These are phyloP conservation scores for Orchestia grillus DNA, from an alignment of 1,140 invertebrate species.

Conservation along the genomic window DNA sequence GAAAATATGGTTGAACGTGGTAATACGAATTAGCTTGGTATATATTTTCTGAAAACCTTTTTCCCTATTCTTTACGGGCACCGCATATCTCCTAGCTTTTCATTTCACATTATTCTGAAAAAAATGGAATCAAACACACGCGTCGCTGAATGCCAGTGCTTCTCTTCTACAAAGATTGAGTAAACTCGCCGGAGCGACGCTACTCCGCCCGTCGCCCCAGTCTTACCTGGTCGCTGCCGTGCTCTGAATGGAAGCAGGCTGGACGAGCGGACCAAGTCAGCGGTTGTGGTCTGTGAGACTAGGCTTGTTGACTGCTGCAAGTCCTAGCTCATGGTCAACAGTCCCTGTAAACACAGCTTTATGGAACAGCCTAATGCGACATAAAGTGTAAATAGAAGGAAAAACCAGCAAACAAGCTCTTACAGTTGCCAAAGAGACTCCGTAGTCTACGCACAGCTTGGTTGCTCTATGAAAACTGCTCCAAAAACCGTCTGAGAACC, in stretches of 20 bases:
- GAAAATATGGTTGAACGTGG: too few species aligned
- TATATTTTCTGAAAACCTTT: too few species aligned
- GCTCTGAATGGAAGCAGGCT: background rate
- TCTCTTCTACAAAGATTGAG: background rate
- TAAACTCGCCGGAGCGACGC: background rate
- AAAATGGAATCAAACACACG: background rate
- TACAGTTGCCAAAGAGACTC: background rate
- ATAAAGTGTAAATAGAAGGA: background rate
- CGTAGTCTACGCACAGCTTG: background rate
- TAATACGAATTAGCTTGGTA: too few species aligned
- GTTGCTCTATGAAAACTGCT: background rate
- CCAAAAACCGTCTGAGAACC: background rate
- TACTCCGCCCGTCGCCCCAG: background rate
- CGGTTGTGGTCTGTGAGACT: background rate
- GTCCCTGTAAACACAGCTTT: background rate
- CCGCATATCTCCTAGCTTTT: too few species aligned
- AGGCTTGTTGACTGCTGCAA: background rate
- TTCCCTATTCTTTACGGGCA: too few species aligned
- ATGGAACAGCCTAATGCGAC: conserved; percentile 6
- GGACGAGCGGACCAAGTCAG: too few species aligned
- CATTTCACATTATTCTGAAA: too few species aligned
- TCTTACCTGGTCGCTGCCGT: background rate
- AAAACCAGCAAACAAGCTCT: background rate
- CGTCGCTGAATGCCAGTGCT: background rate
- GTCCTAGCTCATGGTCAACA: background rate